phyloP scores from a whole-genome alignment of 2,113 vertebrate species.

The Labeo catla region DNA sequence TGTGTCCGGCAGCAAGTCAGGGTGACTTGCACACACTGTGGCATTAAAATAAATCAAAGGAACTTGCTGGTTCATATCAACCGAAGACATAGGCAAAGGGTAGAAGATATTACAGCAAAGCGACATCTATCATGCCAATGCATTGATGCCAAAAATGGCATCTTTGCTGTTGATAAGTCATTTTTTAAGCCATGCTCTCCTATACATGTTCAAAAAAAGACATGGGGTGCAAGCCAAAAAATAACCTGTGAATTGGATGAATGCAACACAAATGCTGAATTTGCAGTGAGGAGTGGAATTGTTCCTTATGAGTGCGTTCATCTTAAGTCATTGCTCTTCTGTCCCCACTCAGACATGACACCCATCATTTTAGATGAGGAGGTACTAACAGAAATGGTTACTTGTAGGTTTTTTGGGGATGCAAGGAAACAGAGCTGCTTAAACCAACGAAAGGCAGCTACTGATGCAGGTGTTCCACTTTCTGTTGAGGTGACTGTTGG shows the following conservation, averaged over 20 bases:
- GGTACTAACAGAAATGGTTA: not conserved
- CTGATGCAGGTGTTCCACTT: constrained; percentile 20
- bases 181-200: not conserved
- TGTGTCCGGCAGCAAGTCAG: constrained; percentile 34
- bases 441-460: constrained; percentile 27
- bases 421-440: constrained; percentile 22
- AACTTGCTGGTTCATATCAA: not conserved
- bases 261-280: constrained; percentile 26
- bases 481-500: not conserved
- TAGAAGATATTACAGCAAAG: not conserved
- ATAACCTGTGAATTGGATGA: constrained; percentile 22
- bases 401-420: constrained; percentile 20
- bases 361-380: not conserved
- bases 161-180: not conserved
- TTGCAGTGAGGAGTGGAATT: constrained; percentile 36
- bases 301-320: constrained; percentile 27
- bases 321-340: constrained; percentile 35
- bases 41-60: no score
- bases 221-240: constrained; percentile 31
- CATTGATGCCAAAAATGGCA: not conserved
- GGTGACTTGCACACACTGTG: constrained; percentile 34
- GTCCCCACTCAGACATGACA: not conserved
- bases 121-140: not conserved
- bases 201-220: constrained; percentile 22
- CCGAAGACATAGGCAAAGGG: constrained; percentile 26